Evolutionary conservation across 2,888 invertebrate species (phyloP), one percentile per base, ranked within the genome.

Genomic region (Aleiodes leptofemur): DNA sequence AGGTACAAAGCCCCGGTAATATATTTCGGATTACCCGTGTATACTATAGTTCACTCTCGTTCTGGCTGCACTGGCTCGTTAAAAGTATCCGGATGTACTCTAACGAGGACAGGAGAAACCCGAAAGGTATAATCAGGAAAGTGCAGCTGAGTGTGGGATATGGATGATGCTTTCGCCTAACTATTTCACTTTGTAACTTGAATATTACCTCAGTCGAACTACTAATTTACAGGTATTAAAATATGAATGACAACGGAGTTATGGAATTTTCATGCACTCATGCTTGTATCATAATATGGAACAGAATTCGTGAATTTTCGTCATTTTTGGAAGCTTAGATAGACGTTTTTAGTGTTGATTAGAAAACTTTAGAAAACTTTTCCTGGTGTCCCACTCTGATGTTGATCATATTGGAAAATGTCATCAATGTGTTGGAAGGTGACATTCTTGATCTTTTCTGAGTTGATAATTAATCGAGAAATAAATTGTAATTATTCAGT

Each of bases 1-100:
- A 85, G 86, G 83, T 85, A 87, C 86, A 86, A 86, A 87, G 87
- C 85, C 78, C 79, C 80, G 81, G 84, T 87, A 86, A 87, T 87
- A 86, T 86, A 87, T 87, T 87, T 87, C 86, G 84, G 79, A 81
- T 81, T 81, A 79, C 55, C 73, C 68, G 66, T 56, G 53, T 59
- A 68, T 53, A 73, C 61, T 68, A 11, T 38, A 68, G 73, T 75
- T 55, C 68, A 74, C 64, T 55, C 72, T 70, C 68, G 76, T 23
- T 71, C 66, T 72, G 69, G 51, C 56, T 14, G 48, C 16, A 23
- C 23, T 23, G 23, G 68, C 84, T 85, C 82, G 85, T 84, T 85
- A 84, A 83, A 86, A 83, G 81, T 84, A 82, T 83, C 81, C 81
- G 78, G 80, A 77, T 79, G 76, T 79, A 72, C 77, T 84, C 78